Evolutionary conservation across 2,888 invertebrate genomes (phyloP).

Genomic region (Leuctra nigra): DNA sequence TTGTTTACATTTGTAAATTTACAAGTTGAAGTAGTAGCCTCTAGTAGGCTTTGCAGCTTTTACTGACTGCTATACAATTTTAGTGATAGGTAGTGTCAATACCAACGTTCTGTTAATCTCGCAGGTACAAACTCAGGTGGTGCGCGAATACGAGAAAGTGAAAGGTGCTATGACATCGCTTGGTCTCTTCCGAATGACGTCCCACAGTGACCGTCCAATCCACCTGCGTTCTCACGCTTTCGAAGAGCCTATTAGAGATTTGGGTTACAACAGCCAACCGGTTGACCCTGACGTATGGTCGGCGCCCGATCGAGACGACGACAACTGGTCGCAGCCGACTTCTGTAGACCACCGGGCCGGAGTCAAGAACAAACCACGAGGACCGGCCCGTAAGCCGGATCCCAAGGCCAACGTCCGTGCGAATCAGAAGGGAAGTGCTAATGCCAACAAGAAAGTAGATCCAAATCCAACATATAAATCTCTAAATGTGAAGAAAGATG

Average conservation of each 20-base stretch:
- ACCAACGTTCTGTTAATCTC: too few relatives aligned
- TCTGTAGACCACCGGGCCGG: conserved; percentile 58
- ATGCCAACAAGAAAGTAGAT: conserved; percentile 18
- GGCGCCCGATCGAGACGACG: conserved; percentile 58
- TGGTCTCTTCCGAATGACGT: conserved; percentile 66
- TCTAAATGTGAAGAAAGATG: conserved; percentile 8
- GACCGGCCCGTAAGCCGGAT: conserved; percentile 21
- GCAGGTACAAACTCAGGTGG: too few relatives aligned
- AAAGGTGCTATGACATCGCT: conserved; percentile 73
- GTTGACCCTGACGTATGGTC: conserved; percentile 51
- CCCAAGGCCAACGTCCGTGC: conserved; percentile 9
- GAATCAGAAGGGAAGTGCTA: conserved; percentile 13
- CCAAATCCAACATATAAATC: conserved; percentile 6
- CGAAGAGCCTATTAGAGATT: background rate
- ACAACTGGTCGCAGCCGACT: conserved; percentile 83
- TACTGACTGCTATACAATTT: too few relatives aligned
- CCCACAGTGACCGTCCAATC: conserved; percentile 49
- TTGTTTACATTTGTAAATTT: too few relatives aligned
- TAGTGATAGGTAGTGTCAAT: too few relatives aligned
- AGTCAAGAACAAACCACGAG: conserved; percentile 23
- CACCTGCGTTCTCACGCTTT: conserved; percentile 32
- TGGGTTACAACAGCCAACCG: background rate
- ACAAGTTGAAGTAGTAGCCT: too few relatives aligned
- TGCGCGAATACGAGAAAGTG: conserved; percentile 82
- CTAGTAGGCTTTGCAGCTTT: too few relatives aligned